phyloP scores from a whole-genome alignment of 1,140 invertebrate species.

The Drosophila sucinea region DNA sequence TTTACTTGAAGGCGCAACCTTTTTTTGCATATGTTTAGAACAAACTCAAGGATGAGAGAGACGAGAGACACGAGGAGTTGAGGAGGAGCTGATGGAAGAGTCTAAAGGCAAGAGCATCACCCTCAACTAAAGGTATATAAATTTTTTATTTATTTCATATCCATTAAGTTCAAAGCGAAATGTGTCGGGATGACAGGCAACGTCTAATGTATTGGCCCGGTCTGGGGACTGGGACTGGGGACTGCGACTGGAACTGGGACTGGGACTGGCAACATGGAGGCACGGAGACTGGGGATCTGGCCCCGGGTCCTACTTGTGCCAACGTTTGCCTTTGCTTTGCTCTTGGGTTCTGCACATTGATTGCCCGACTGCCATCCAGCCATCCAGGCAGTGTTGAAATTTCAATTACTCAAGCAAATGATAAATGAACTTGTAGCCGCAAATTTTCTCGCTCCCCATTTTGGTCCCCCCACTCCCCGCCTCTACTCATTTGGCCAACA shows the following conservation, averaged over 20 bases:
- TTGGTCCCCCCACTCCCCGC: not conserved
- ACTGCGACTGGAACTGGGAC: not conserved
- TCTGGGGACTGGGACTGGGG: conserved; percentile 3
- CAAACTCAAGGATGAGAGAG: not conserved
- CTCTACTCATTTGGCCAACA: not conserved
- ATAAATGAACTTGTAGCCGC: conserved; percentile 79
- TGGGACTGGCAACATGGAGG: not conserved
- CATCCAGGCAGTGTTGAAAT: conserved; percentile 59
- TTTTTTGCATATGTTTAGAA: conserved; percentile 58
- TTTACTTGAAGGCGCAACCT: conserved; percentile 52
- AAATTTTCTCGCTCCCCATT: conserved; percentile 76
- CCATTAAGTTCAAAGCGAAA: conserved; percentile 79
- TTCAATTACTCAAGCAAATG: conserved; percentile 81
- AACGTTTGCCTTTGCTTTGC: not conserved
- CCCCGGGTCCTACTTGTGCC: conserved; percentile 20
- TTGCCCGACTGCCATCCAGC: conserved; percentile 46
- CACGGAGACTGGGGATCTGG: not conserved
- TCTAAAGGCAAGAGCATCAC: conserved; percentile 9
- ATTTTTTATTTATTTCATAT: conserved; percentile 81
- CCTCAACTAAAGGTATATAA: conserved; percentile 58
- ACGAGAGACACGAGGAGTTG: no score
- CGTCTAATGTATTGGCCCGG: conserved; percentile 73
- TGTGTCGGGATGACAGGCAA: conserved; percentile 60
- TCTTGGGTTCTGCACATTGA: conserved; percentile 45
- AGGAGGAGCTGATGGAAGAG: no score